Percentiles rank a stretch among this genome's conserved stretches.
Evolutionary conservation across 2,113 vertebrate genomes (phyloP).

Genomic region (Aramus guarauna): DNA sequence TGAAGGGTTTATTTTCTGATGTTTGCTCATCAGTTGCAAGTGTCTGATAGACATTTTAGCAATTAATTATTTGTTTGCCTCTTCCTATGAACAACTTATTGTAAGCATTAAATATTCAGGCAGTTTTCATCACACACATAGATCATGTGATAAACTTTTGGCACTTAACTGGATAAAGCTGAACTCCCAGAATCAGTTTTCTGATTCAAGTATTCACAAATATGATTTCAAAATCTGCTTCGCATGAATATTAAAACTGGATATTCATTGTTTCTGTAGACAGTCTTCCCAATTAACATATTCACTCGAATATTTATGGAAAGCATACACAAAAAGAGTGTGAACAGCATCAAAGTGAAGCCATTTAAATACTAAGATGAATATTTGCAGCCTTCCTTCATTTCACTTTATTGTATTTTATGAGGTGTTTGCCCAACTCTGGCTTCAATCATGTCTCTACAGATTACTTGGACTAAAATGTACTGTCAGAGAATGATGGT

Average conservation of each 20-base stretch:
- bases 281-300: slow-evolving; percentile 59
- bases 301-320: slow-evolving; percentile 54
- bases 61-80: slow-evolving; percentile 31
- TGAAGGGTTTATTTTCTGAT: slow-evolving; percentile 14
- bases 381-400: slow-evolving; percentile 27
- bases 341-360: slow-evolving; percentile 42
- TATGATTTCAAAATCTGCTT: slow-evolving; percentile 47
- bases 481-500: background rate
- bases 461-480: background rate
- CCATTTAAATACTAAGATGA: slow-evolving; percentile 54
- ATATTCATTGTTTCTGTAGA: slow-evolving; percentile 53
- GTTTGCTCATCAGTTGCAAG: background rate
- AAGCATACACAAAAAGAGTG: slow-evolving; percentile 34
- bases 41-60: slow-evolving; percentile 9
- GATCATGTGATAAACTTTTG: slow-evolving; percentile 23
- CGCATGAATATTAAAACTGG: slow-evolving; percentile 53
- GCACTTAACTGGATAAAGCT: background rate
- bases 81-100: background rate
- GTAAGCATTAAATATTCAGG: background rate
- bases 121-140: background rate
- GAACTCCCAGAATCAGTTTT: slow-evolving; percentile 21
- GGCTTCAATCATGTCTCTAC: background rate
- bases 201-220: slow-evolving; percentile 47
- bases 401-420: slow-evolving; percentile 41
- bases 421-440: slow-evolving; percentile 54